Percentiles rank a stretch among this genome's conserved stretches.
phyloP scores from a whole-genome alignment of 2,888 invertebrate species.

The Athalia cordata region DNA sequence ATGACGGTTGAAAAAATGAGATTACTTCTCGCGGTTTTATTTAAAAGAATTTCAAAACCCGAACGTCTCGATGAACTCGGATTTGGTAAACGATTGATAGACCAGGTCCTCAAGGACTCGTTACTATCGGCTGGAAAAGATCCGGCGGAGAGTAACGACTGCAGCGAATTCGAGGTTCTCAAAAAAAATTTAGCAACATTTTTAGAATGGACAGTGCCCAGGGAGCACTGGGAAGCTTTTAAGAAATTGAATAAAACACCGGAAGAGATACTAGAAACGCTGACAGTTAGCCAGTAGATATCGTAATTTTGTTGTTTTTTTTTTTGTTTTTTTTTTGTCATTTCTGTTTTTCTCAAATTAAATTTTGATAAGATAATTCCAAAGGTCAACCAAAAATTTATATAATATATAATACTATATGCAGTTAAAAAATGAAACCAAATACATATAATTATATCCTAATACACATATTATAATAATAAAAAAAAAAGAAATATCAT shows the following conservation, averaged over 20 bases:
- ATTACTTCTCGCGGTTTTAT: conserved; percentile 85
- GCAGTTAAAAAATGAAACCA: conserved; percentile 8
- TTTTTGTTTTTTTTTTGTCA: too few species aligned
- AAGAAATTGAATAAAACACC: conserved; percentile 83
- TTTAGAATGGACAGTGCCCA: conserved; percentile 88
- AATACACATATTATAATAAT: too few species aligned
- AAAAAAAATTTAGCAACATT: conserved; percentile 86
- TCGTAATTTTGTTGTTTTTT: conserved; percentile 42
- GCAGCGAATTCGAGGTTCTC: conserved; percentile 80
- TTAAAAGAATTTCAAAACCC: conserved; percentile 89
- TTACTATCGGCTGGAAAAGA: conserved; percentile 83
- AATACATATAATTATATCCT: too few species aligned
- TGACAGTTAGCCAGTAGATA: conserved; percentile 73
- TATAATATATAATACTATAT: not conserved
- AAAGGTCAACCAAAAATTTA: not conserved
- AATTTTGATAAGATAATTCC: not conserved
- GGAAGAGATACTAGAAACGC: conserved; percentile 86
- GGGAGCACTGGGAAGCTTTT: conserved; percentile 85
- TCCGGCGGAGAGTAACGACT: conserved; percentile 77
- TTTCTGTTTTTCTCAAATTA: too few species aligned
- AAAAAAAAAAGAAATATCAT: too few species aligned
- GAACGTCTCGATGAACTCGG: conserved; percentile 86
- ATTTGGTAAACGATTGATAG: conserved; percentile 84
- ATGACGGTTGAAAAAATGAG: conserved; percentile 86
- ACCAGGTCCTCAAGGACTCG: conserved; percentile 87